These are phyloP conservation scores for Sialia sialis DNA, from an alignment of 2,113 vertebrate species.

Conservation along the genomic window DNA sequence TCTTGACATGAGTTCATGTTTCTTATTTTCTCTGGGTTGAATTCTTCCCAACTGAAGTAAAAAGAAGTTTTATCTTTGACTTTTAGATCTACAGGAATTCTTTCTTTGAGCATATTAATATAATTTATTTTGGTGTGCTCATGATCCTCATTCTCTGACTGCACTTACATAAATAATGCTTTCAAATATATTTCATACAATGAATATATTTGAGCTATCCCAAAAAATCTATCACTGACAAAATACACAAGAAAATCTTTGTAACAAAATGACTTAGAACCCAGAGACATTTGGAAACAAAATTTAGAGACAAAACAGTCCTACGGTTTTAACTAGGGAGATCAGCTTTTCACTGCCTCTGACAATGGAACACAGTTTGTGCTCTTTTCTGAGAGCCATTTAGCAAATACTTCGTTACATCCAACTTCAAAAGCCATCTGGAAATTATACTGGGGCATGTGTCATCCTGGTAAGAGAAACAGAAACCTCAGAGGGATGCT, in stretches of 20 bases:
- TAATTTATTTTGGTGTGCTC: not conserved
- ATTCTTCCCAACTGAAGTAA: not conserved
- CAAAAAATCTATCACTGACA: not conserved
- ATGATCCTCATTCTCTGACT: not conserved
- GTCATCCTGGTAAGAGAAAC: not conserved
- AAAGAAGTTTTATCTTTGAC: not conserved
- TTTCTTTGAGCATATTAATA: not conserved
- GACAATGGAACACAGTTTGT: not conserved
- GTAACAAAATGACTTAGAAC: not conserved
- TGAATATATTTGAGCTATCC: not conserved
- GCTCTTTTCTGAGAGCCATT: not conserved
- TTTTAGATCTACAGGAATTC: not conserved
- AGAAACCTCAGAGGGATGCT: not conserved
- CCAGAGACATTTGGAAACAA: not conserved
- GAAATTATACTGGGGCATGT: not conserved
- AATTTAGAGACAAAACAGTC: not conserved
- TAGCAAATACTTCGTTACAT: not conserved
- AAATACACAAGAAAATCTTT: not conserved
- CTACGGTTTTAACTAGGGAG: not conserved
- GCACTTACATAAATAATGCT: not conserved
- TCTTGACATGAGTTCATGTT: constrained; percentile 3
- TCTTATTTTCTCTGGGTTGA: not conserved
- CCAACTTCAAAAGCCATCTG: constrained; percentile 39
- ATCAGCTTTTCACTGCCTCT: not conserved
- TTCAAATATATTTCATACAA: not conserved